Percentiles rank a stretch among this genome's conserved stretches.
Conservation (phyloP, 2,113 vertebrate genomes). For the Elephantulus edwardii region DNA sequence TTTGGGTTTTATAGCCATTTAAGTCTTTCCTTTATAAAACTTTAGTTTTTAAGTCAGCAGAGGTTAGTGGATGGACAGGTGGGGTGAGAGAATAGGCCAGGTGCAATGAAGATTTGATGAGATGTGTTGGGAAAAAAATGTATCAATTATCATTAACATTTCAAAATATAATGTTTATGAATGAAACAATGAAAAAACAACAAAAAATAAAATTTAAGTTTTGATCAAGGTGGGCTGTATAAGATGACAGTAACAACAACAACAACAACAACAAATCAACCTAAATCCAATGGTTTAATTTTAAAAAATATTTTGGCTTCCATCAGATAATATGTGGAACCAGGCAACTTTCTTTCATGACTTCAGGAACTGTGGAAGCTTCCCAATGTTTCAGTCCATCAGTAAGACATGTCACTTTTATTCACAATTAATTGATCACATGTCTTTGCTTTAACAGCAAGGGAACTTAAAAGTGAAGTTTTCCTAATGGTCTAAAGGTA, state of each 20-base stretch:
- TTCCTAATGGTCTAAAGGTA: not conserved
- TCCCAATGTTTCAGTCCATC: not conserved
- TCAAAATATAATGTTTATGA: no score
- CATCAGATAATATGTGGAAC: not conserved
- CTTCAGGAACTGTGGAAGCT: not conserved
- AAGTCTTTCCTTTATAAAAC: not conserved
- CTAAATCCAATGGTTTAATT: not conserved
- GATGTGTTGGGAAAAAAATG: no score
- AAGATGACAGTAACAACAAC: not conserved
- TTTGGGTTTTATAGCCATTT: not conserved
- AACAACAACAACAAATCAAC: not conserved
- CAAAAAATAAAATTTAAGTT: slow-evolving; percentile 13
- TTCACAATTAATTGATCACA: not conserved
- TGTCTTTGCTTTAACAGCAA: not conserved
- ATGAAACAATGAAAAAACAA: no score
- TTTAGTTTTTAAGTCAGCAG: no score
- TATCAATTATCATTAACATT: no score
- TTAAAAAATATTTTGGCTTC: not conserved
- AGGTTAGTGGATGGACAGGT: no score
- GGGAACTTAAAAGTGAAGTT: not conserved
- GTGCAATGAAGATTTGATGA: no score
- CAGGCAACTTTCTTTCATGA: not conserved
- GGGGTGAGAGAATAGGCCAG: no score
- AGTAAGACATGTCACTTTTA: not conserved
- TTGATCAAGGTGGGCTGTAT: not conserved